Evolutionary conservation across 2,888 invertebrate species (phyloP).

Genomic region (Resseliella maxima): DNA sequence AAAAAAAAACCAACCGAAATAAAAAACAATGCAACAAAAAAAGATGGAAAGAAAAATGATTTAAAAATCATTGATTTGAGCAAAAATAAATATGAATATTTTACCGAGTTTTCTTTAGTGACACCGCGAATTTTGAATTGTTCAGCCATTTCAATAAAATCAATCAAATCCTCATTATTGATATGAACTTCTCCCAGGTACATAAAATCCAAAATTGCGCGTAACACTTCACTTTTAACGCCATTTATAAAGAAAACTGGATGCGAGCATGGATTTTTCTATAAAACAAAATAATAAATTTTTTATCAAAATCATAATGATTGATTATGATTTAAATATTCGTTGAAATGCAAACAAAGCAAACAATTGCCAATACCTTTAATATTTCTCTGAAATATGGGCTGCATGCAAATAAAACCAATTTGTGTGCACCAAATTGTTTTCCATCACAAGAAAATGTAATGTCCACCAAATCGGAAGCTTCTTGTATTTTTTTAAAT

Average conservation of each 20-base stretch:
- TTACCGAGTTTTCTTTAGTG: conserved; percentile 57
- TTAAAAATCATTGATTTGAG: not conserved
- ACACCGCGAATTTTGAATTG: conserved; percentile 59
- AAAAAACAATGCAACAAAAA: not conserved
- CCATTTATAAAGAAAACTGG: conserved; percentile 59
- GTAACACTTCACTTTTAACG: conserved; percentile 59
- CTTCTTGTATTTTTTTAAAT: conserved; percentile 58
- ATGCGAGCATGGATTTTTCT: conserved; percentile 57
- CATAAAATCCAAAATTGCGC: conserved; percentile 59
- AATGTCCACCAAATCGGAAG: conserved; percentile 59
- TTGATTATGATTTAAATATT: not conserved
- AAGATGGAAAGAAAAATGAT: not conserved
- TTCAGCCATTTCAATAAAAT: conserved; percentile 59
- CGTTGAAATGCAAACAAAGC: no score
- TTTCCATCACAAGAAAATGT: conserved; percentile 59
- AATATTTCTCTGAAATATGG: conserved; percentile 58
- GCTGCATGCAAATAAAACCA: conserved; percentile 59
- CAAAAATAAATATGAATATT: not conserved
- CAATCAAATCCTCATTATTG: conserved; percentile 58
- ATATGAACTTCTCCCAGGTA: conserved; percentile 60
- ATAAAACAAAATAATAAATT: not conserved
- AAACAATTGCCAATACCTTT: conserved; percentile 56
- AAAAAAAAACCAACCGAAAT: not conserved
- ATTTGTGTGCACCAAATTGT: conserved; percentile 59
- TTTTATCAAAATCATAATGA: not conserved